Base-by-base conservation (phyloP, 1,140 invertebrate genomes). In the Tenebrio molitor region DNA sequence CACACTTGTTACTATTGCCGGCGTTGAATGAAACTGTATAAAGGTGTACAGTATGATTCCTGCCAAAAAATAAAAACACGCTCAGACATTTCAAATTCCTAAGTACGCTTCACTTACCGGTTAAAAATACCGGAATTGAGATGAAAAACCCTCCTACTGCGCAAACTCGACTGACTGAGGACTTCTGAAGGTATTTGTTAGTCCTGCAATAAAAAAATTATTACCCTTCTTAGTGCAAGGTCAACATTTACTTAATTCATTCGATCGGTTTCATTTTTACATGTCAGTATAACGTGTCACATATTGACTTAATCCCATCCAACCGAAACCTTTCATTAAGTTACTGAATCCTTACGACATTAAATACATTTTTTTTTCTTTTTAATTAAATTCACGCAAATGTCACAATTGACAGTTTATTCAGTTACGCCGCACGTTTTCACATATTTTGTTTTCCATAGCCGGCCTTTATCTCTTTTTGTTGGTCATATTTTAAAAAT, bases 1-100 rank as follows among this genome's bases (percentile, higher is more conserved):
- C 0, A 94, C 89, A 74, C 93, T 95, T 1, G 94, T 95, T 14
- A 96, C 90, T 69, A 97, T 94, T 1, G 95, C 95, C 5, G 95
- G 93, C 16, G 93, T 95, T 6, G 93, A 95, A 76, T 95, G 93
- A 84, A 96, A 96, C 83, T 96, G 93, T 80, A 96, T 93, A 81
- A 96, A 94, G 1, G 95, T 96, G 84, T 95, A 96, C 44, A 97
- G 86, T 74, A 97, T 95, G 84, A 97, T 92, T 74, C 94, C 95
- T 96, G 86, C 5, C 3, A 29, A n/a, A n/a, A n/a, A n/a, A n/a
- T n/a, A 89, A 89, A 68, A 77, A 72, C 75, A 75, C 77, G 70
- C 1, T 69, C 25, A 42, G 5, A 62, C n/a, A n/a, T n/a, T n/a
- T n/a, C n/a, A n/a, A n/a, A n/a, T n/a, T n/a, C n/a, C n/a, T n/a